phyloP scores from a whole-genome alignment of 2,888 invertebrate species.

The Rhogogaster chlorosoma region DNA sequence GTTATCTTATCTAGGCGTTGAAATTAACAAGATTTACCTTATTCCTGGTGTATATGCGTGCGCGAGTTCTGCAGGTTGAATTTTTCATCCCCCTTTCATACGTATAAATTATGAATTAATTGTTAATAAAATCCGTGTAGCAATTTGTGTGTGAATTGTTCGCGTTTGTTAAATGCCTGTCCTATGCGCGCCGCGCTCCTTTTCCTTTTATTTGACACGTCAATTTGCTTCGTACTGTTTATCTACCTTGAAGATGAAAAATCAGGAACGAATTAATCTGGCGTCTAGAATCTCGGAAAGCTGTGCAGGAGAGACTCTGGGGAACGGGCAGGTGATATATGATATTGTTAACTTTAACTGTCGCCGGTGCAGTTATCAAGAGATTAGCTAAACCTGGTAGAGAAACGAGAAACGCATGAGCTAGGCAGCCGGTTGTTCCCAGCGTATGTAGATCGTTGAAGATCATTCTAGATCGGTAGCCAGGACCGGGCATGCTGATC shows the following conservation, averaged over 20 bases:
- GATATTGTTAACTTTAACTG: constrained; percentile 48
- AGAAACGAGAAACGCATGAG: constrained; percentile 11
- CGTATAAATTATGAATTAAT: not conserved
- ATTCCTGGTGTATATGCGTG: not conserved
- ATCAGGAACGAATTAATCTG: constrained; percentile 27
- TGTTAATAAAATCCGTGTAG: not conserved
- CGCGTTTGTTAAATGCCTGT: not conserved
- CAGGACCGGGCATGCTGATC: constrained; percentile 66
- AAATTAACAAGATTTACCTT: constrained; percentile 41
- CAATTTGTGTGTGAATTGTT: not conserved
- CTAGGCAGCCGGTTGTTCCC: constrained; percentile 13
- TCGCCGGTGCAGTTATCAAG: constrained; percentile 36
- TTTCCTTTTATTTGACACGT: not conserved
- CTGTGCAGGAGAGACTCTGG: not conserved
- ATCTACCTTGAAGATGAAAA: not conserved
- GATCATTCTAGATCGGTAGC: constrained; percentile 65
- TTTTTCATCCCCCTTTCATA: not conserved
- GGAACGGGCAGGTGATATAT: constrained; percentile 23
- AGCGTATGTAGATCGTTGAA: constrained; percentile 68
- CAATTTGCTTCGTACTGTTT: not conserved
- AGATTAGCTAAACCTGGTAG: constrained; percentile 12
- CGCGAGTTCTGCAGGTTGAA: not conserved
- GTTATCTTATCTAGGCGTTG: not conserved
- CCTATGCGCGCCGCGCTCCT: not conserved
- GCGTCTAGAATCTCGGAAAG: constrained; percentile 35